These are phyloP conservation scores for Kryptopterus vitreolus DNA, from an alignment of 2,797 vertebrate species.

Conservation along the genomic window DNA sequence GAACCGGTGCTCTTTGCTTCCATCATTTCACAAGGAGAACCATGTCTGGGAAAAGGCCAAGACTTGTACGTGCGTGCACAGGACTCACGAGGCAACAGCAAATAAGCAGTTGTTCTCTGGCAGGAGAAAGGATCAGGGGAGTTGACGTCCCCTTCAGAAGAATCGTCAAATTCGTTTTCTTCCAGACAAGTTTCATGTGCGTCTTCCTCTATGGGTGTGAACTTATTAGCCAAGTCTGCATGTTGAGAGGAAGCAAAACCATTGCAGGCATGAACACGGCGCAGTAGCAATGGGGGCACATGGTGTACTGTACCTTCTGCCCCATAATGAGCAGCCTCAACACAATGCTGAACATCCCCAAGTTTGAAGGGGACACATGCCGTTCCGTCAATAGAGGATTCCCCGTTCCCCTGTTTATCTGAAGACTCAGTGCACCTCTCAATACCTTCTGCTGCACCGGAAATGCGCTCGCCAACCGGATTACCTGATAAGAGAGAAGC, in stretches of 20 bases:
- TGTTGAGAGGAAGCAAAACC: neutral
- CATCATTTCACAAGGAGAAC: conserved; percentile 2
- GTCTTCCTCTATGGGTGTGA: neutral
- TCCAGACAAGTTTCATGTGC: neutral
- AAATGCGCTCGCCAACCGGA: conserved; percentile 36
- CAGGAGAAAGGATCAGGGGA: conserved; percentile 63
- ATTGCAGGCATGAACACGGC: neutral
- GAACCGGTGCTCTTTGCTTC: neutral
- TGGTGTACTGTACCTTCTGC: neutral
- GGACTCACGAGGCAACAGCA: conserved; percentile 35
- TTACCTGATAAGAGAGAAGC: conserved; percentile 57
- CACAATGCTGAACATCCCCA: conserved; percentile 3
- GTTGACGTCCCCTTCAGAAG: neutral
- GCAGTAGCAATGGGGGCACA: conserved; percentile 38
- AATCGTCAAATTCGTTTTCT: conserved; percentile 23
- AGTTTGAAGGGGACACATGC: conserved; percentile 3
- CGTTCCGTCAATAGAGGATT: neutral
- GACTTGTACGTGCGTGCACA: conserved; percentile 72
- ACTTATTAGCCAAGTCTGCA: neutral
- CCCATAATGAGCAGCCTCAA: neutral
- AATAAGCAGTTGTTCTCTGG: conserved; percentile 68
- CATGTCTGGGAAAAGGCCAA: conserved; percentile 68
- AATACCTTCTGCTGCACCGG: conserved; percentile 37
- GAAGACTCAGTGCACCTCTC: conserved; percentile 16
- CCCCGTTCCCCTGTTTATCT: conserved; percentile 45